phyloP scores from a whole-genome alignment of 2,113 vertebrate species.

The Nannospalax galili region DNA sequence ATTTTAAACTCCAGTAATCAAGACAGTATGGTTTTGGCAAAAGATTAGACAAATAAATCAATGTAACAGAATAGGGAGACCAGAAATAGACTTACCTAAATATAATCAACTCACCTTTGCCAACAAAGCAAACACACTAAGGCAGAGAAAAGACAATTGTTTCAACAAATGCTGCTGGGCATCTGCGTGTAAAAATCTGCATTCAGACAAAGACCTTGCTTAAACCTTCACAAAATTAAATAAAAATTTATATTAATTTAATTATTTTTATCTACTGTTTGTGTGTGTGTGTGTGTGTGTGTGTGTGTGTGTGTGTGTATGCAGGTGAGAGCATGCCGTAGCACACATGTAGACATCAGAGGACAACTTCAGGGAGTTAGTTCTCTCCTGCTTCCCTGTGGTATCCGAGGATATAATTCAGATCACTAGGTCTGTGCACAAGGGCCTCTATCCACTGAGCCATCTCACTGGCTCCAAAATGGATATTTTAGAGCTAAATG shows the following conservation, averaged over 20 bases:
- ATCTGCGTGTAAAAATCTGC: background rate
- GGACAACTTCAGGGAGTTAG: background rate
- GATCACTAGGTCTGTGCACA: background rate
- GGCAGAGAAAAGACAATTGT: background rate
- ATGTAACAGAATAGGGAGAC: background rate
- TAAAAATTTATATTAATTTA: background rate
- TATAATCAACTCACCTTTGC: background rate
- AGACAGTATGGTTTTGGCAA: background rate
- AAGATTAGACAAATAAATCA: slow-evolving; percentile 31
- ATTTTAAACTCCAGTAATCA: background rate
- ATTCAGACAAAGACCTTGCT: background rate
- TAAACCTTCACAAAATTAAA: background rate
- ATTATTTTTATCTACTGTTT: background rate
- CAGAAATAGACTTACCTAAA: slow-evolving; percentile 8
- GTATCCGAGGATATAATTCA: background rate
- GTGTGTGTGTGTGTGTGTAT: too few species aligned
- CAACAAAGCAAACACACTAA: background rate
- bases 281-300: background rate
- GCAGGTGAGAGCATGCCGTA: too few species aligned
- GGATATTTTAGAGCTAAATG: background rate
- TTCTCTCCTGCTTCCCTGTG: background rate
- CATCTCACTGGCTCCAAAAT: background rate
- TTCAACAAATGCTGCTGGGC: background rate
- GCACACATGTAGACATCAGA: background rate
- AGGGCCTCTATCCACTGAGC: background rate